phyloP scores from a whole-genome alignment of 2,113 vertebrate species.

The Oncorhynchus clarkii region DNA sequence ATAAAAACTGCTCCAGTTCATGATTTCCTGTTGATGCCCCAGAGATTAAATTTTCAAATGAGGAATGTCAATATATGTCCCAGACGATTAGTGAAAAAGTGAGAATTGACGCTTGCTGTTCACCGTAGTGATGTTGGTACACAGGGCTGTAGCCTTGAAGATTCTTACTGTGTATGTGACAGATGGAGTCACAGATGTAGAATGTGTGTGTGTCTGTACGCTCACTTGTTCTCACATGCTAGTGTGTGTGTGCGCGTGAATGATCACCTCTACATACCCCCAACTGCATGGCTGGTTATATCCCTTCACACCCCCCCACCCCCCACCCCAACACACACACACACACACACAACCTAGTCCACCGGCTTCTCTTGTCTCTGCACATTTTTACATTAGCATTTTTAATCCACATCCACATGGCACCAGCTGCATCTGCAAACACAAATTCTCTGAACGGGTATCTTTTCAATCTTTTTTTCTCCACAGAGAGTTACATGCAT shows the following conservation, averaged over 20 bases:
- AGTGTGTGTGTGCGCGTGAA: too few relatives aligned
- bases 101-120: too few relatives aligned
- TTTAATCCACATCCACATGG: background rate
- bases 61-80: background rate
- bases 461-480: conserved; percentile 36
- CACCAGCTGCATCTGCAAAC: background rate
- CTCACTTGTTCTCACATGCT: too few relatives aligned
- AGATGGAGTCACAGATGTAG: too few relatives aligned
- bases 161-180: too few relatives aligned
- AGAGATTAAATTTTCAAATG: conserved; percentile 40
- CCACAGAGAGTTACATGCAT: conserved; percentile 36
- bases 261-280: too few relatives aligned
- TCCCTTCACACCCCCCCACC: too few relatives aligned
- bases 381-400: background rate
- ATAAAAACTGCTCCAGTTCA: conserved; percentile 11
- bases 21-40: conserved; percentile 10
- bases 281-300: too few relatives aligned
- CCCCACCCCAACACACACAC: too few relatives aligned
- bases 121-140: too few relatives aligned
- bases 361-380: background rate
- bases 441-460: conserved; percentile 18
- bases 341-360: background rate
- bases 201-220: too few relatives aligned
- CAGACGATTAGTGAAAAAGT: background rate
- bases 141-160: too few relatives aligned